Conservation (phyloP, 2,797 vertebrate genomes). For the Loriculus beryllinus region DNA sequence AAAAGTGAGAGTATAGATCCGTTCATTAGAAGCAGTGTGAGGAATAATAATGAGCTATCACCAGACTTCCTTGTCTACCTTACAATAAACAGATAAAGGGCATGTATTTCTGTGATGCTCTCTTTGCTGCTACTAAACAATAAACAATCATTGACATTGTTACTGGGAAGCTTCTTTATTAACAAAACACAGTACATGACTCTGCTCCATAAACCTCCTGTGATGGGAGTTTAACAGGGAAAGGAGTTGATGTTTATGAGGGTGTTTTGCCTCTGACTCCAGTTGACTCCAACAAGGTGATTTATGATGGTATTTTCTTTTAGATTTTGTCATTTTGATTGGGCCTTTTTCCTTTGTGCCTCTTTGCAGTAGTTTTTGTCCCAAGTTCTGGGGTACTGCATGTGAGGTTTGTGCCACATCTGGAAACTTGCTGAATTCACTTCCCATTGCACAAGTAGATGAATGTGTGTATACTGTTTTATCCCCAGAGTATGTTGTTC, state of each 20-base stretch:
- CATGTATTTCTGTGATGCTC: background rate
- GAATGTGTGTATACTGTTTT: background rate
- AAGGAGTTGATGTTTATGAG: background rate
- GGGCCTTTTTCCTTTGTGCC: background rate
- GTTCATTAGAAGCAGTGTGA: background rate
- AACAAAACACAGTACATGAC: background rate
- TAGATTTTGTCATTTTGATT: background rate
- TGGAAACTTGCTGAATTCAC: background rate
- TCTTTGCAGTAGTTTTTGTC: background rate
- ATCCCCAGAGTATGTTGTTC: background rate
- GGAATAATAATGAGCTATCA: conserved; percentile 34
- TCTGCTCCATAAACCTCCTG: background rate
- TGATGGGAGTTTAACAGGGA: background rate
- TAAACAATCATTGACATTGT: background rate
- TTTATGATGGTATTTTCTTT: background rate
- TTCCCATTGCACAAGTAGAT: background rate
- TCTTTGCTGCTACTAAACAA: conserved; percentile 3
- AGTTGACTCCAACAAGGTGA: background rate
- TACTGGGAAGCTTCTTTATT: background rate
- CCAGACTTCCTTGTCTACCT: background rate
- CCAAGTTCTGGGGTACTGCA: background rate
- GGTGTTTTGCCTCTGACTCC: background rate
- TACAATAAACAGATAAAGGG: background rate
- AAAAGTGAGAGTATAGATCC: conserved; percentile 33
- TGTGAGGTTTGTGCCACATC: background rate